Base-by-base conservation (phyloP, 2,113 vertebrate species). In the Columba livia region DNA sequence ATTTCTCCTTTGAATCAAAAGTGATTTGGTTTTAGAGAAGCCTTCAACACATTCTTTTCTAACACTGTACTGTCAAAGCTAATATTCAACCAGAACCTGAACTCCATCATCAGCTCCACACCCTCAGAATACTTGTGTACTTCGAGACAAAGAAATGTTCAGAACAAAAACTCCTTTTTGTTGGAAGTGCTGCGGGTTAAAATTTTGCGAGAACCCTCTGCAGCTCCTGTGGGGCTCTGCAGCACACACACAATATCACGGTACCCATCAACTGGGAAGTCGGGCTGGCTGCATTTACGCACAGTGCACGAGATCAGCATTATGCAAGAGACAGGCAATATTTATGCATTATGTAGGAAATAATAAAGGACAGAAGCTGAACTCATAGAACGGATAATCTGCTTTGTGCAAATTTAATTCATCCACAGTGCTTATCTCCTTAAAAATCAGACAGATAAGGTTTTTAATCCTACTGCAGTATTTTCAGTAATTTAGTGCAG, bases 21-120 rank as follows among this genome's bases (percentile, higher is more conserved):
- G 31, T 64, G 15, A 62, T 56, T 87, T 73, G 56, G 84, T 88
- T 94, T 84, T 50, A 92, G 54, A 82, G 20, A 44, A 93, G 51
- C 61, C 77, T 74, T 90, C 56, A 66, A 44, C 21, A 64, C 65
- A 73, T 77, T 71, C 9, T 85, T 81, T 82, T 42, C 51, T 94
- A 95, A 78, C 56, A 29, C 25, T 57, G 42, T 72, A 64, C 74
- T 81, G 66, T 81, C 79, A 94, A 44, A 82, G 71, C 81, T 74
- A 73, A 92, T 86, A 73, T 40, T 94, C 90, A 72, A 53, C 96
- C 94, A 86, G 66, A 97, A 90, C 93, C 95, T 64, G 29, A 97
- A 96, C 97, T 97, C 97, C 96, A 97, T 92, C 97, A 95, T 96
- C 90, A 91, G 69, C 79, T 97, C 95, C 21, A 54, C 93, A 97